Evolutionary conservation across 2,113 vertebrate species (phyloP), one percentile per base, ranked within the genome.

Genomic region (Thalassarche chlororhynchos): DNA sequence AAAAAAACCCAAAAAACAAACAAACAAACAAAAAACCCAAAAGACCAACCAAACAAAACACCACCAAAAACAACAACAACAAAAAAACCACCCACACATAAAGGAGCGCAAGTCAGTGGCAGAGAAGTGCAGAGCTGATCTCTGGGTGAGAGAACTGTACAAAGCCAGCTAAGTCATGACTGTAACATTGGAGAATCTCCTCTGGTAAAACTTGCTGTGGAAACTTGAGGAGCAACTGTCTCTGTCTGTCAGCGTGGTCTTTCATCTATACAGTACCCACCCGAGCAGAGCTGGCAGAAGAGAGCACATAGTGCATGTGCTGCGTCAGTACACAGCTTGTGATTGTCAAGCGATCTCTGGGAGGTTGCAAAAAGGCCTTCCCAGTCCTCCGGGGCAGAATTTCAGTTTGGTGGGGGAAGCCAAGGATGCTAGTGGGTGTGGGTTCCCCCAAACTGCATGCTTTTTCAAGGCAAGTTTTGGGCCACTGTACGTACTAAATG

Each of bases 171-270:
- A 84, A 77, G 89, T 94, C 42, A 36, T 42, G 61, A 58, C 80
- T 66, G 60, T 89, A 87, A 68, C 21, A 10, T 1, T 94, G 72
- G 65, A 36, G 69, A 93, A 75, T 62, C 38, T 75, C 38, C 52
- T 84, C 38, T 93, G 80, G 46, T 38, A 90, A 70, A 70, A n/a
- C 19, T 47, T 57, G 13, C 38, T 80, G 31, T 70, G 74, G 91
- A 78, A 93, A 91, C 38, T 62, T 55, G 72, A 94, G 94, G 60
- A 93, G 54, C 91, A 81, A 24, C 84, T 96, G 91, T 55, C 19
- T 58, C 64, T 78, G 40, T 87, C 92, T 81, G 47, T 95, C 93
- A 94, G 49, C 0, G 0, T 62, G 44, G 69, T 75, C 80, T 84
- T 84, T 91, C 60, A 47, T 95, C 69, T 64, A 2, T 71, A 28